Percentiles rank a stretch among this genome's conserved stretches.
phyloP scores from a whole-genome alignment of 2,113 vertebrate genomes.

The Ctenomys sociabilis region DNA sequence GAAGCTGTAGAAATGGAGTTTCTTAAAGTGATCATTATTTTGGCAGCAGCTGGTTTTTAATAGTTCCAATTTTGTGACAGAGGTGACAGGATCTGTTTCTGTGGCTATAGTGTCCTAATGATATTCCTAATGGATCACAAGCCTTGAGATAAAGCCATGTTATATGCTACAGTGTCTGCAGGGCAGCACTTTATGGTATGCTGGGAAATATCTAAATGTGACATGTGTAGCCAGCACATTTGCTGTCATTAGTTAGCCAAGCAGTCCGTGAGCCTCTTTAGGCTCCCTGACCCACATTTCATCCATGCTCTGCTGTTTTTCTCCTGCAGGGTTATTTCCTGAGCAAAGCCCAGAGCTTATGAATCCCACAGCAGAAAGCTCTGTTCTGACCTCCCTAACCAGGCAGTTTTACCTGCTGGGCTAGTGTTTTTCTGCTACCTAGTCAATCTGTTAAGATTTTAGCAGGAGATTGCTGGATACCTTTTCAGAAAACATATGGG shows the following conservation, averaged over 20 bases:
- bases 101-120: constrained; percentile 69
- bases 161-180: constrained; percentile 55
- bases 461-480: constrained; percentile 66
- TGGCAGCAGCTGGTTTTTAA: constrained; percentile 76
- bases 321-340: constrained; percentile 71
- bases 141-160: constrained; percentile 62
- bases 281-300: constrained; percentile 71
- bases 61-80: constrained; percentile 52
- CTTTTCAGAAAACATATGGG: constrained; percentile 73
- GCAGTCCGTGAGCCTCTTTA: constrained; percentile 46
- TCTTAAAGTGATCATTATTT: constrained; percentile 80
- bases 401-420: constrained; percentile 69
- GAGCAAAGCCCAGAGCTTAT: constrained; percentile 58
- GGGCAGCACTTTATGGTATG: constrained; percentile 53
- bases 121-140: constrained; percentile 74
- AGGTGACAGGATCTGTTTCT: constrained; percentile 62
- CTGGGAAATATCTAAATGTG: constrained; percentile 65
- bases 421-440: constrained; percentile 45
- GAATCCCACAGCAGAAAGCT: constrained; percentile 53
- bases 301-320: constrained; percentile 75
- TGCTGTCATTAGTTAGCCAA: constrained; percentile 71
- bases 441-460: constrained; percentile 56
- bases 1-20: constrained; percentile 65
- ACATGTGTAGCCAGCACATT: constrained; percentile 45
- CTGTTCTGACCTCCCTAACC: constrained; percentile 54